These are phyloP conservation scores for Phalacrocorax carbo DNA, from an alignment of 2,113 vertebrate species.

Conservation along the genomic window DNA sequence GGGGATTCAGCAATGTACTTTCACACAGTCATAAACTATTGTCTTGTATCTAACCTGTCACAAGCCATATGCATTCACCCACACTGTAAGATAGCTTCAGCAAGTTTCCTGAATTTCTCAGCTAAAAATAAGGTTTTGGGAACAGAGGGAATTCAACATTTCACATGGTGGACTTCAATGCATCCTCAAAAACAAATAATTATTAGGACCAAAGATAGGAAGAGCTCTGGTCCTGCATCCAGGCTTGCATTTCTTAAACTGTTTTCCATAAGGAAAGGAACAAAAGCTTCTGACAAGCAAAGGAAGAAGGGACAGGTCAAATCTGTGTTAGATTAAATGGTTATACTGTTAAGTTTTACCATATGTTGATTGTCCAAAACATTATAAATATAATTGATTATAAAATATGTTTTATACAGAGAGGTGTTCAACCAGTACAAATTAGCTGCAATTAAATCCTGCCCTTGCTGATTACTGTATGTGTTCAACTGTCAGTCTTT, in stretches of 20 bases:
- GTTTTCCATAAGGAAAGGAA: not conserved
- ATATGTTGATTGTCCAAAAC: conserved; percentile 21
- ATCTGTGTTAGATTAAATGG: conserved; percentile 28
- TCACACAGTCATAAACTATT: not conserved
- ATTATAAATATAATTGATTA: conserved; percentile 36
- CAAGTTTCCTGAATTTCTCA: not conserved
- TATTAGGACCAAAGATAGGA: not conserved
- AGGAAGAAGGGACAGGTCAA: not conserved
- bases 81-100: not conserved
- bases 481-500: conserved; percentile 19
- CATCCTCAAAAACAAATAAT: not conserved
- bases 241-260: not conserved
- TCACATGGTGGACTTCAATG: not conserved
- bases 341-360: conserved; percentile 3
- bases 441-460: conserved; percentile 52
- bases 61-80: not conserved
- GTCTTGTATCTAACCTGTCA: not conserved
- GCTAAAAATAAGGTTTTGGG: not conserved
- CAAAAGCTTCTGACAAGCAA: conserved; percentile 22
- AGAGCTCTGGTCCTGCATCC: not conserved
- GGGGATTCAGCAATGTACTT: not conserved
- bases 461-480: not conserved
- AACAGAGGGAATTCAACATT: not conserved
- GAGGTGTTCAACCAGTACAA: conserved; percentile 52
- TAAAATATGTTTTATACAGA: not conserved